Percentiles rank a stretch among this genome's conserved stretches.
These are phyloP conservation scores for Spodoptera litura DNA, from an alignment of 1,140 invertebrate genomes.

Conservation along the genomic window DNA sequence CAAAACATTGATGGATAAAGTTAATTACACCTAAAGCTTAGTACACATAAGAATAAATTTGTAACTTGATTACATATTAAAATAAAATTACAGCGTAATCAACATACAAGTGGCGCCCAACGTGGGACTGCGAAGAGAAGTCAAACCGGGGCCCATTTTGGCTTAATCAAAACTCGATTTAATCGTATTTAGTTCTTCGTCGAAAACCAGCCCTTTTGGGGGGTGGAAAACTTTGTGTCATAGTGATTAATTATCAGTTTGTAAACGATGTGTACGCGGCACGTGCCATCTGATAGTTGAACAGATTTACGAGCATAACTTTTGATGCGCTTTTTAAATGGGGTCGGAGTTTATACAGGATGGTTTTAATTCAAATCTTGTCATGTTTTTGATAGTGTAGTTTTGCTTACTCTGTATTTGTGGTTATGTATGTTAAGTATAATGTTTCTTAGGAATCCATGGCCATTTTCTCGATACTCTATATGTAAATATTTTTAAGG, in stretches of 20 bases:
- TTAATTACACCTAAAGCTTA: slow-evolving; percentile 36
- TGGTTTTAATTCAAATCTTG: slow-evolving; percentile 12
- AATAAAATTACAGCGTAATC: slow-evolving; percentile 48
- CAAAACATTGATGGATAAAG: slow-evolving; percentile 34
- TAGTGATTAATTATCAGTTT: slow-evolving; percentile 64
- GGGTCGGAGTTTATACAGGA: background rate
- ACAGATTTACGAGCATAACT: slow-evolving; percentile 30
- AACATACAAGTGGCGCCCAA: slow-evolving; percentile 48
- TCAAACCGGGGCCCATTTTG: slow-evolving; percentile 44
- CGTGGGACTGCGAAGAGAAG: slow-evolving; percentile 53
- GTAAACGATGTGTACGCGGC: background rate
- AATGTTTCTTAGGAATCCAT: too few relatives aligned
- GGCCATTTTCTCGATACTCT: too few relatives aligned
- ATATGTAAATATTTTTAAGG: too few relatives aligned
- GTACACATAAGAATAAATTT: slow-evolving; percentile 32
- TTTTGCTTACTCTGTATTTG: background rate
- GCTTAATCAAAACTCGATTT: slow-evolving; percentile 67
- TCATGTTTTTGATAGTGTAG: background rate
- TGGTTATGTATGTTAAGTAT: too few relatives aligned
- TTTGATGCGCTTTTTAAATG: slow-evolving; percentile 42
- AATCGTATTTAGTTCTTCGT: slow-evolving; percentile 57
- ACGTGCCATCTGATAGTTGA: slow-evolving; percentile 35
- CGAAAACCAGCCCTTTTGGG: slow-evolving; percentile 57
- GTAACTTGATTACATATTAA: slow-evolving; percentile 52
- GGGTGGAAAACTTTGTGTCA: slow-evolving; percentile 61